Base-by-base conservation (phyloP, 2,113 vertebrate species). In the Pelecanus crispus region DNA sequence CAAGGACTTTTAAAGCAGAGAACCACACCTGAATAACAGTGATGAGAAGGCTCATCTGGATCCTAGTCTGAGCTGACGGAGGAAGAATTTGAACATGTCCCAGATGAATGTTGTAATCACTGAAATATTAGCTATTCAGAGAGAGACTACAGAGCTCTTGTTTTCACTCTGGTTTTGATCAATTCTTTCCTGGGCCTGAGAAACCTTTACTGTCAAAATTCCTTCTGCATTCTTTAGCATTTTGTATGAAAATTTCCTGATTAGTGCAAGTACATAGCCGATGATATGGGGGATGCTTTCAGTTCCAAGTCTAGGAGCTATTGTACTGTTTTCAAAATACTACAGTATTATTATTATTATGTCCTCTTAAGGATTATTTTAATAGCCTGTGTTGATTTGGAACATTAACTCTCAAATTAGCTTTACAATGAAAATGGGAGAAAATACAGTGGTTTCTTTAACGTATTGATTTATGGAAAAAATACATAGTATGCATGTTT, bases 81-180 rank as follows among this genome's bases (percentile, higher is more conserved):
- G 17, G 9, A 77, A 77, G 44, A 12, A 62, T 56, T 73, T 88
- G 53, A 75, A 71, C 17, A 13, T 11, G 6, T n/a, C 20, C 40
- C n/a, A 78, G 62, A n/a, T 50, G 19, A 92, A 45, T 2, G 2
- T 31, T 2, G 1, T 21, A 36, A 66, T 42, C n/a, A 38, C 25
- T 86, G 66, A 78, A 92, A 86, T 71, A 83, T 0, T 66, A 38
- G 13, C 16, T 58, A 31, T 81, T 74, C 45, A 74, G 29, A 71
- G 50, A 74, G 11, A 0, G 0, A 50, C 13, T 74, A n/a, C 11
- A 58, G 34, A 62, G 3, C 22, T 75, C 32, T 74, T 32, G 13
- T 86, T 81, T 42, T 83, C 50, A n/a, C 4, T 80, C 17, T 36
- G 22, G 3, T 62, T 84, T 62, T 83, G n/a, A 91, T 50, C 9